Conservation (phyloP, 2,113 vertebrate genomes). For the Rhinichthys klamathensis region DNA sequence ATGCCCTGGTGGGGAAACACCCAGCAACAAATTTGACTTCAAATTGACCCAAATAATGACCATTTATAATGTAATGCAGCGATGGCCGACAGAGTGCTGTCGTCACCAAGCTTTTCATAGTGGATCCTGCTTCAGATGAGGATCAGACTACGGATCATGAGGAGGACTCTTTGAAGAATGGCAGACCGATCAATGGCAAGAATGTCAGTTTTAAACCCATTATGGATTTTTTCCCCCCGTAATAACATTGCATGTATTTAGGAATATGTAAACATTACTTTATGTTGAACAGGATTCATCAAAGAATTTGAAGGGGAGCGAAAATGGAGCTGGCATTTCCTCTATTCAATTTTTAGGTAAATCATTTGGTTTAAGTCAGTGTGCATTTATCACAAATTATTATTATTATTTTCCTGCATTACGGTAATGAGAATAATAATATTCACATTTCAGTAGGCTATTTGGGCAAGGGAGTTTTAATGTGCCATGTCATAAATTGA, state of each 20-base stretch:
- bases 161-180: conserved; percentile 64
- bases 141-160: conserved; percentile 62
- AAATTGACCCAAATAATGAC: not conserved
- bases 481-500: too few species aligned
- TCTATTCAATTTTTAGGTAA: conserved; percentile 67
- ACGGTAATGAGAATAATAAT: too few species aligned
- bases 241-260: not conserved
- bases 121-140: conserved; percentile 69
- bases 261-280: not conserved
- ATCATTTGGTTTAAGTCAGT: not conserved
- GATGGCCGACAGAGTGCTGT: conserved; percentile 86
- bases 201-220: conserved; percentile 59
- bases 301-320: conserved; percentile 61
- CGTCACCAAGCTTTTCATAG: conserved; percentile 90
- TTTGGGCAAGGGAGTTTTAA: too few species aligned
- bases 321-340: conserved; percentile 66
- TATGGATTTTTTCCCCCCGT: not conserved
- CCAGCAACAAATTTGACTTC: not conserved
- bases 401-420: too few species aligned
- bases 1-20: not conserved
- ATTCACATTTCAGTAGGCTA: too few species aligned
- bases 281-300: conserved; percentile 66
- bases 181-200: conserved; percentile 38
- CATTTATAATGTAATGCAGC: conserved; percentile 65
- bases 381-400: not conserved